These are phyloP conservation scores for Nixonia krombeini DNA, from an alignment of 1,140 invertebrate species.

Conservation along the genomic window DNA sequence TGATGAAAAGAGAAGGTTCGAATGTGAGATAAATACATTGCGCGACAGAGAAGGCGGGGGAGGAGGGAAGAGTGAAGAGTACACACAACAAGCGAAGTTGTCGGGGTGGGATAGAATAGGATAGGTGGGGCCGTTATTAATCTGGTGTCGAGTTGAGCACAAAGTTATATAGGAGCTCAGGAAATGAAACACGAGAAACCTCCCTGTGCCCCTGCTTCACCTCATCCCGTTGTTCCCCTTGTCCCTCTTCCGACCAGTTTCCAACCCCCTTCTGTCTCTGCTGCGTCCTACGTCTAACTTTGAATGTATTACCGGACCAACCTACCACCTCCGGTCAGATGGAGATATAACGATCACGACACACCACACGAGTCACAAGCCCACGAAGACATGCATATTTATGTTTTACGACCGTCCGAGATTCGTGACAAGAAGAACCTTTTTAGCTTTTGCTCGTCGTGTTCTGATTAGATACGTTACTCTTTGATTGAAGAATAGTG, in stretches of 20 bases:
- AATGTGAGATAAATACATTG: slow-evolving; percentile 35
- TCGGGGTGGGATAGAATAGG: slow-evolving; percentile 64
- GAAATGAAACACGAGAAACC: slow-evolving; percentile 73
- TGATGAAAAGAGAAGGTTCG: slow-evolving; percentile 40
- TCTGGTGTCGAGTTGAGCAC: slow-evolving; percentile 73
- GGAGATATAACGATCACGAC: slow-evolving; percentile 59
- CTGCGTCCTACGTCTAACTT: slow-evolving; percentile 64
- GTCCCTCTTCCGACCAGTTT: slow-evolving; percentile 50
- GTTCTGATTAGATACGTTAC: slow-evolving; percentile 18
- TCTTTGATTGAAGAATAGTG: slow-evolving; percentile 2
- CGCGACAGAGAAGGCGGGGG: slow-evolving; percentile 29
- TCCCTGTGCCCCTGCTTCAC: slow-evolving; percentile 53
- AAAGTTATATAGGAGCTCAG: slow-evolving; percentile 73
- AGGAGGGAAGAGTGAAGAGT: slow-evolving; percentile 48
- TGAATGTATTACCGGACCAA: slow-evolving; percentile 69
- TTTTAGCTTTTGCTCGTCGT: slow-evolving; percentile 15
- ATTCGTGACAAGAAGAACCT: slow-evolving; percentile 26
- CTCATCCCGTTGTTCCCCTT: slow-evolving; percentile 43
- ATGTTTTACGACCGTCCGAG: slow-evolving; percentile 44
- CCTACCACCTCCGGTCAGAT: slow-evolving; percentile 61
- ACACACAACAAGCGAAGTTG: slow-evolving; percentile 62
- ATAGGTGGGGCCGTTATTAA: slow-evolving; percentile 71
- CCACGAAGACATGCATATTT: slow-evolving; percentile 68
- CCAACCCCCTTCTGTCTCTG: slow-evolving; percentile 55
- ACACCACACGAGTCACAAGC: slow-evolving; percentile 63